Base-by-base conservation (phyloP, 2,113 vertebrate genomes). In the Oncorhynchus masou region DNA sequence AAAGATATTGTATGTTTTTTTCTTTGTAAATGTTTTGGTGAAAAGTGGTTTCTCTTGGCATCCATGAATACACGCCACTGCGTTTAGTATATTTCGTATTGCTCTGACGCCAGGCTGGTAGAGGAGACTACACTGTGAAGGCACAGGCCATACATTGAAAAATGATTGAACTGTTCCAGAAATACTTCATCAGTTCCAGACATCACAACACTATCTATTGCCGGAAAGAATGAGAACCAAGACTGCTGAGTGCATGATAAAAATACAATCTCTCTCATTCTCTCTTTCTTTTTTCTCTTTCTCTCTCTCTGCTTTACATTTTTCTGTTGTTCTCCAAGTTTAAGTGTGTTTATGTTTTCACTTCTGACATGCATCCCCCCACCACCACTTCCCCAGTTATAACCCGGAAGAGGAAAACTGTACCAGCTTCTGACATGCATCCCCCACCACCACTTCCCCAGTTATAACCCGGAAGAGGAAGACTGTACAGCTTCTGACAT, bases 171-270 rank as follows among this genome's bases (percentile, higher is more conserved):
- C 70, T 68, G 57, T 66, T 27, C 66, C 76, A 85, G 76, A 73
- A 80, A 81, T 49, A 80, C 64, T 79, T 83, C 72, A 84, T 83
- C 62, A 75, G 74, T 22, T 74, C 72, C 66, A 66, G 68, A 51
- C 45, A 73, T 76, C 84, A 81, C 70, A 22, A 82, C 70, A 22
- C 74, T 79, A 45, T 60, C 70, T 71, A 3, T 57, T 68, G 64
- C 68, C 27, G 34, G 68, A 22, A 72, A 62, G 75, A 51, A 57
- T 57, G 34, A 27, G 76, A 81, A 68, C 69, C 25, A 62, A 77
- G 76, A 83, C 19, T 74, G 72, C 83, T 82, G 81, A 86, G 29
- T 9, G 45, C 74, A 79, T 73, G 69, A 51, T 51, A 51, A 51
- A 81, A 74, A 65, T 22, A 68, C 67, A 65, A 60, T 34, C 59